These are phyloP conservation scores for Drosophila kokeensis DNA, from an alignment of 2,888 invertebrate genomes.

Conservation along the genomic window DNA sequence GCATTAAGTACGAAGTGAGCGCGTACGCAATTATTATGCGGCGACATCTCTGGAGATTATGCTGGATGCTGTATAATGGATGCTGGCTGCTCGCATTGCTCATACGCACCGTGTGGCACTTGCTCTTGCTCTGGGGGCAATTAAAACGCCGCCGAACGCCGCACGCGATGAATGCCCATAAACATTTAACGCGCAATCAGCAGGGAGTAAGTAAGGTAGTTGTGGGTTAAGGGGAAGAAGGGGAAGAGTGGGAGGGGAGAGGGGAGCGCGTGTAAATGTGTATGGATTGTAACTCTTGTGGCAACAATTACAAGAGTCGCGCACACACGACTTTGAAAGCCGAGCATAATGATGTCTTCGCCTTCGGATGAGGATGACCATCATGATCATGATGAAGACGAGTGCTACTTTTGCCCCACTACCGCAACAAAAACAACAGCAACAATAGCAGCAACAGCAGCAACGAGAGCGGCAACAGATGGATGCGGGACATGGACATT, in stretches of 20 bases:
- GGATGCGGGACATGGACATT: constrained; percentile 64
- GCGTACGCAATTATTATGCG: constrained; percentile 76
- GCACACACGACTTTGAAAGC: constrained; percentile 49
- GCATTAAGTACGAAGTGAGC: constrained; percentile 71
- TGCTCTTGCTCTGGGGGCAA: constrained; percentile 58
- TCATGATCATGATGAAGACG: constrained; percentile 57
- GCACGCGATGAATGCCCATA: constrained; percentile 81
- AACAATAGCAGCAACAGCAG: constrained; percentile 9
- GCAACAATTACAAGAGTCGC: constrained; percentile 59
- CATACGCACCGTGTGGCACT: constrained; percentile 72
- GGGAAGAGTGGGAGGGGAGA: background rate
- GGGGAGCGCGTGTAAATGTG: background rate
- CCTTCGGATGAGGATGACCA: constrained; percentile 47
- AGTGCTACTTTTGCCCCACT: constrained; percentile 54
- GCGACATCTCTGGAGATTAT: constrained; percentile 76
- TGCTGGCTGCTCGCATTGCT: constrained; percentile 64
- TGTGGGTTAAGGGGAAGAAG: background rate
- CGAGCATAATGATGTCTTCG: constrained; percentile 48
- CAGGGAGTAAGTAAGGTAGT: constrained; percentile 49
- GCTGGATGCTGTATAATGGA: constrained; percentile 5
- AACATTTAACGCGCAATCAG: constrained; percentile 79
- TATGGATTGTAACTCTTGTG: constrained; percentile 44
- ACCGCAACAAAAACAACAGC: constrained; percentile 20
- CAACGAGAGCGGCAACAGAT: constrained; percentile 22
- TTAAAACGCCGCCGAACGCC: constrained; percentile 72